Base-by-base conservation (phyloP, 2,888 invertebrate genomes). In the Callosobruchus maculatus region DNA sequence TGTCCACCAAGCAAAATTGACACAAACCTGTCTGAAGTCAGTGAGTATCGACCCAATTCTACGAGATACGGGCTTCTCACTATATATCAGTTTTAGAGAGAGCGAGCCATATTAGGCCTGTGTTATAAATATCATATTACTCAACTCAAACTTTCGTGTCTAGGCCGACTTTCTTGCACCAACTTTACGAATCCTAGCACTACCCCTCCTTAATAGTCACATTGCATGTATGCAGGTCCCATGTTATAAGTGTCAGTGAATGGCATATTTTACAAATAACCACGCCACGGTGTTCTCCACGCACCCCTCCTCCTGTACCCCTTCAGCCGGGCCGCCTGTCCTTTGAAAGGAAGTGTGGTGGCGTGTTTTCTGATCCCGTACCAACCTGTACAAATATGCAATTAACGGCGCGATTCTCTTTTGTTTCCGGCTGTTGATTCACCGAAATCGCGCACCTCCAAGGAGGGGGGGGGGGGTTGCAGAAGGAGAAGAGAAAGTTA, bases 231-330 rank as follows among this genome's bases (percentile, higher is more conserved):
- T 73, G 82, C 80, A 80, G 72, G 80, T 79, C 79, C 78, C 80
- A 80, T 77, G 82, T 81, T 81, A 82, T 82, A 82, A 82, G 83
- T 84, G 84, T 84, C 83, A 82, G 83, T 79, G 78, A 78, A 82
- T 81, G 78, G 82, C 81, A 83, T 83, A 84, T 83, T 84, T 84
- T 81, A 84, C 82, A 79, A 81, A 82, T 80, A 82, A 82, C 78
- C 81, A 78, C 49, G 49, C 49, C 49, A 49, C 18, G 49, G 49
- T 13, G 49, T 49, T 49, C 49, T 49, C 49, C 49, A 49, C 49
- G 49, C 49, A 49, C 49, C 49, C 49, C 49, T 18, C 1, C 49
- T 3, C 49, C 13, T 49, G 79, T 78, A 71, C 66, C 70, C 49
- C n/a, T n/a, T n/a, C n/a, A n/a, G n/a, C n/a, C n/a, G n/a, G n/a